Conservation (phyloP, 2,113 vertebrate genomes). For the Lycocorax pyrrhopterus region DNA sequence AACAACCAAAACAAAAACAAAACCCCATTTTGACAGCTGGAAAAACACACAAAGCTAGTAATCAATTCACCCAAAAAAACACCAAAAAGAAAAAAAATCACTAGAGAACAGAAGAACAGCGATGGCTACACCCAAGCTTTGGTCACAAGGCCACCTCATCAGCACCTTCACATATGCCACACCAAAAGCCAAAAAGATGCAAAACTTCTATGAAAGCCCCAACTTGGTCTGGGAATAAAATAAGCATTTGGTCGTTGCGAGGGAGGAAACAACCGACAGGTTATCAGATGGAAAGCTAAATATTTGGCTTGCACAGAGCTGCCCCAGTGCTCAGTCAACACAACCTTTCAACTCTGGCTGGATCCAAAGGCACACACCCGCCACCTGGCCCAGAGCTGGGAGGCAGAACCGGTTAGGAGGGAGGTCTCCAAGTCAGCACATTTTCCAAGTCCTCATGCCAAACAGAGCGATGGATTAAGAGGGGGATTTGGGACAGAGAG, state of each 20-base stretch:
- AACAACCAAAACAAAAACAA: not conserved
- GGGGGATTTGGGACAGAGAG: not conserved
- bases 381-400: not conserved
- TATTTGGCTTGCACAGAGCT: constrained; percentile 32
- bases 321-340: constrained; percentile 36
- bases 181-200: not conserved
- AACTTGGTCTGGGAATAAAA: not conserved
- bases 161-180: not conserved
- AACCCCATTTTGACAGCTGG: not conserved
- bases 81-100: not conserved
- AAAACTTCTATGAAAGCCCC: not conserved
- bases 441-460: not conserved
- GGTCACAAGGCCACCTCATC: not conserved
- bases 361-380: not conserved
- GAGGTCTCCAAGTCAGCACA: constrained; percentile 1
- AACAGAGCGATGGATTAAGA: fast-evolving
- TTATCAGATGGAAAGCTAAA: constrained; percentile 59
- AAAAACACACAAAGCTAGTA: not conserved
- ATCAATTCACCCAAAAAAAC: not conserved
- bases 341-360: constrained; percentile 38
- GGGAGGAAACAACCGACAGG: not conserved
- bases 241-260: not conserved
- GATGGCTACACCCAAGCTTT: not conserved
- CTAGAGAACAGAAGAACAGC: not conserved
- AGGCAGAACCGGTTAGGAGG: not conserved